Evolutionary conservation across 2,888 invertebrate genomes (phyloP).

Genomic region (Lepidochrysops patricia): DNA sequence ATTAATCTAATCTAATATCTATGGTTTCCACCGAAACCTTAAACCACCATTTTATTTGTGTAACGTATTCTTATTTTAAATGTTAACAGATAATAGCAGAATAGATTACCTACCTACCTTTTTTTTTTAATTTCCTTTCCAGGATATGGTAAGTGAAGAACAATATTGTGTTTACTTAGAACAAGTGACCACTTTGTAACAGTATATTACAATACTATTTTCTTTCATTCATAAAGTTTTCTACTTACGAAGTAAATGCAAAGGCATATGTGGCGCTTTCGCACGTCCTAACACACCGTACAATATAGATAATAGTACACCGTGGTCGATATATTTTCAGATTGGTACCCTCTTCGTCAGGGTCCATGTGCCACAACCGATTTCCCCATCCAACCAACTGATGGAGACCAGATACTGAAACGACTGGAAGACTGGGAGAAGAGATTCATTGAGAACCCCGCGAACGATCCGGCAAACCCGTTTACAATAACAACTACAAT

Average conservation of each 20-base stretch:
- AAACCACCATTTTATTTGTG: no score
- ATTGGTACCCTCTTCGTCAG: conserved; percentile 17
- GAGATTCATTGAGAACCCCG: background rate
- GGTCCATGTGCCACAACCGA: conserved; percentile 8
- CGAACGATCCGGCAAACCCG: background rate
- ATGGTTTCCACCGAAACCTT: no score
- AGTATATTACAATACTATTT: no score
- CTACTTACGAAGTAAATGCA: no score
- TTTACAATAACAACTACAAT: background rate
- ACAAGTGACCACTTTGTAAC: background rate
- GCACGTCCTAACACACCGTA: no score
- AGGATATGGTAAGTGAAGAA: conserved; percentile 16
- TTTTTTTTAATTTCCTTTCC: background rate
- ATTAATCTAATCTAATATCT: no score
- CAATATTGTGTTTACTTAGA: background rate
- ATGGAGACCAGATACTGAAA: background rate
- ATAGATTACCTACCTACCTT: no score
- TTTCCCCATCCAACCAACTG: conserved; percentile 6
- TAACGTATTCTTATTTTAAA: no score
- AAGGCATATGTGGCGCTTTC: no score
- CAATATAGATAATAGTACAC: no score
- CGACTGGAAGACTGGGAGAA: background rate
- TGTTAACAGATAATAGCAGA: no score
- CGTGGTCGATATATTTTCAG: conserved; percentile 9
- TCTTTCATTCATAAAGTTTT: no score